Conservation (phyloP, 2,113 vertebrate genomes). For the Dasyornis broadbenti region DNA sequence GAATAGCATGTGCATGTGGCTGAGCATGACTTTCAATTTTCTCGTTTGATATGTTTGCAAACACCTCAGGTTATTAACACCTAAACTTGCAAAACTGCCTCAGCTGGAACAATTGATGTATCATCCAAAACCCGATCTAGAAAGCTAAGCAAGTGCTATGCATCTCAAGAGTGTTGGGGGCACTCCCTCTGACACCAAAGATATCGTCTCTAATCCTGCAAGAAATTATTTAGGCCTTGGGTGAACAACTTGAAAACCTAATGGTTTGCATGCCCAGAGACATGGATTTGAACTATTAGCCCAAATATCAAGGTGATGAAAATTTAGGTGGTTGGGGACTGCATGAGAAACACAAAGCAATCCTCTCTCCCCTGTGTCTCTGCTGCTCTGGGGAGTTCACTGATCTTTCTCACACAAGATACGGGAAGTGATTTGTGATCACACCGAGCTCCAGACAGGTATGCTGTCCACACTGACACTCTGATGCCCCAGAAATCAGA, state of each 20-base stretch:
- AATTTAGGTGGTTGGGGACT: neutral
- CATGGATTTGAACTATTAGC: neutral
- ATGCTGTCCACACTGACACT: neutral
- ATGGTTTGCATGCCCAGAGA: neutral
- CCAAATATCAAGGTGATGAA: neutral
- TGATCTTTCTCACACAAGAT: neutral
- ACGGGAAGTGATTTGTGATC: neutral
- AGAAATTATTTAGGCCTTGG: neutral
- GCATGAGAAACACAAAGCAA: neutral
- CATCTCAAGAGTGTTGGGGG: neutral
- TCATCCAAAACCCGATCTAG: neutral
- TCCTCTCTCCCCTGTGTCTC: neutral
- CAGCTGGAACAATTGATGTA: neutral
- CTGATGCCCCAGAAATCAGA: neutral
- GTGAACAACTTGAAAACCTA: neutral
- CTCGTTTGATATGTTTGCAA: neutral
- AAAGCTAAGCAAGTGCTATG: neutral
- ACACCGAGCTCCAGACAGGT: neutral
- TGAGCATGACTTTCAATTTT: neutral
- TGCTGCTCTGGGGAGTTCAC: neutral
- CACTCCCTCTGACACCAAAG: neutral
- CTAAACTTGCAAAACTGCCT: neutral
- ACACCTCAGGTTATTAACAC: neutral
- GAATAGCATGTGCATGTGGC: neutral
- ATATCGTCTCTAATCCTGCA: neutral